Percentiles rank a stretch among this genome's conserved stretches.
phyloP scores from a whole-genome alignment of 2,113 vertebrate species.

The Oncorhynchus tshawytscha region DNA sequence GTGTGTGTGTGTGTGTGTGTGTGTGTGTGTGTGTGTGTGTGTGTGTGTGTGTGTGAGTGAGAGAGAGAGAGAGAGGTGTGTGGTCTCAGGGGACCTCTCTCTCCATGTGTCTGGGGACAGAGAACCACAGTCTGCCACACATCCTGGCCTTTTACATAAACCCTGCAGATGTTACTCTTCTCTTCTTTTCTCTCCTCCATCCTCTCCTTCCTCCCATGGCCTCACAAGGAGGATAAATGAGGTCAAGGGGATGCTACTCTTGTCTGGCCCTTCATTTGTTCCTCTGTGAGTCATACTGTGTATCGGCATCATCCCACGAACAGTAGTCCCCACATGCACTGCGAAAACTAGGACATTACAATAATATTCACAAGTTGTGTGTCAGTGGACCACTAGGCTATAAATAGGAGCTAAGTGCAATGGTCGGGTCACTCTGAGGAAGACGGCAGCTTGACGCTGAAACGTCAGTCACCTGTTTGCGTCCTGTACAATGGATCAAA shows the following conservation, averaged over 20 bases:
- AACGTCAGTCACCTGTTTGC: no score
- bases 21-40: conserved; percentile 17
- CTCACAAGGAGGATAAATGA: neutral
- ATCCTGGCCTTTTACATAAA: conserved; percentile 2
- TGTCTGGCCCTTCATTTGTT: neutral
- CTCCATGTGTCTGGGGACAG: neutral
- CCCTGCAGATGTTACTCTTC: neutral
- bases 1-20: no score
- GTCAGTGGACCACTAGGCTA: no score
- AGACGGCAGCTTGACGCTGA: no score
- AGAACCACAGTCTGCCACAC: neutral
- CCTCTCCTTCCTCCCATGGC: neutral
- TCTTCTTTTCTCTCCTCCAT: neutral
- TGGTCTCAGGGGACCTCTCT: neutral
- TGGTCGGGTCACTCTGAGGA: no score
- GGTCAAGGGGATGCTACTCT: neutral
- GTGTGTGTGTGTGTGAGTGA: neutral
- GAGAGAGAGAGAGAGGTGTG: no score
- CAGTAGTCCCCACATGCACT: neutral
- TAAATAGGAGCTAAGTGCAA: no score
- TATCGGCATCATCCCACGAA: neutral
- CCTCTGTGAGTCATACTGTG: neutral
- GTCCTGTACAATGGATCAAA: no score
- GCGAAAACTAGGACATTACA: no score
- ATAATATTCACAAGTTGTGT: no score